A percentile compares a stretch with the other conserved stretches of the same genome.
Evolutionary conservation across 2,797 vertebrate species (phyloP).

Genomic region (Catamblyrhynchus diadema): DNA sequence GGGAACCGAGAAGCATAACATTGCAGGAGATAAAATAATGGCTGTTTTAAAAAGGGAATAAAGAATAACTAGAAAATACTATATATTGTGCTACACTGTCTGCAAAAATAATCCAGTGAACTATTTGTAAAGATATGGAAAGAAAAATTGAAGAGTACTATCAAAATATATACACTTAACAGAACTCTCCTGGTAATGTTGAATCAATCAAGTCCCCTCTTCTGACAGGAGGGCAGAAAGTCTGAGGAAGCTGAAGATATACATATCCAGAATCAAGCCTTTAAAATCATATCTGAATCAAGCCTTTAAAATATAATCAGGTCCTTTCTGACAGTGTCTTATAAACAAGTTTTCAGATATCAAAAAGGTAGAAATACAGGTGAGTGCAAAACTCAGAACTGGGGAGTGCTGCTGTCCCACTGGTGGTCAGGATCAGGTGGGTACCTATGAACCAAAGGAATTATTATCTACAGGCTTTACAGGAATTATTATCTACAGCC

Average conservation of each 20-base stretch:
- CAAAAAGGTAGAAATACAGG: background rate
- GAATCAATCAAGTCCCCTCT: background rate
- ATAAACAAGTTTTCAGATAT: background rate
- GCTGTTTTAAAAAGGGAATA: background rate
- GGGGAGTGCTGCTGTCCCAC: background rate
- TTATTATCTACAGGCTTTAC: background rate
- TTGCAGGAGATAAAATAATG: background rate
- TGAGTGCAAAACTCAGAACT: background rate
- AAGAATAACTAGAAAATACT: background rate
- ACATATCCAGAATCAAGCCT: background rate
- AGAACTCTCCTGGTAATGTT: background rate
- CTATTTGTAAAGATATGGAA: background rate
- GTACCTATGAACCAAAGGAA: background rate
- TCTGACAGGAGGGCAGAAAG: background rate
- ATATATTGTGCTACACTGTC: no score
- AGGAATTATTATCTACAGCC: background rate
- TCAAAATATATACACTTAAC: background rate
- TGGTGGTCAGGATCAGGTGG: background rate
- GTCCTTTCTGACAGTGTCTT: background rate
- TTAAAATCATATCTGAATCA: background rate
- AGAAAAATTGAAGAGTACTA: background rate
- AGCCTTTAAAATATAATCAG: background rate
- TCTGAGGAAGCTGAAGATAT: background rate
- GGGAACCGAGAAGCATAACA: background rate
- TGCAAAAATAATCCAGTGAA: background rate